These are phyloP conservation scores for Plagodis dolabraria DNA, from an alignment of 2,888 invertebrate genomes.

Conservation along the genomic window DNA sequence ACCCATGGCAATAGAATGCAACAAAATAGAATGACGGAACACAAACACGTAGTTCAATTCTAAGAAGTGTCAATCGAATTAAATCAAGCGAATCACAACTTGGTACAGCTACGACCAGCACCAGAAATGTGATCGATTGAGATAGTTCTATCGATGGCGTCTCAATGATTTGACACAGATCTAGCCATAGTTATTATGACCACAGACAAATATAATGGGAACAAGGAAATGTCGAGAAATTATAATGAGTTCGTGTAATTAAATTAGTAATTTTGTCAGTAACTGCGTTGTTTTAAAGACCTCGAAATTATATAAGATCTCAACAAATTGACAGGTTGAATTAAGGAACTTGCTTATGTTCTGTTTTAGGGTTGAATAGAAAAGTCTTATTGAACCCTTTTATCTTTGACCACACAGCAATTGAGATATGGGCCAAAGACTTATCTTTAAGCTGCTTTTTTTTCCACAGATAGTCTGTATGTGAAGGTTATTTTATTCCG, in stretches of 20 bases:
- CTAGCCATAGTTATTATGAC: neutral
- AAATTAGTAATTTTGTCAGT: conserved; percentile 15
- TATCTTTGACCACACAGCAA: too few relatives aligned
- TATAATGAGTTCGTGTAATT: conserved; percentile 23
- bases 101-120: conserved; percentile 26
- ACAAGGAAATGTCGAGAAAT: conserved; percentile 19
- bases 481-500: too few relatives aligned
- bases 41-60: conserved; percentile 24
- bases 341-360: too few relatives aligned
- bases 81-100: conserved; percentile 7
- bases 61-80: conserved; percentile 32
- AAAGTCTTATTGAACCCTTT: too few relatives aligned
- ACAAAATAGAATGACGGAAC: conserved; percentile 20
- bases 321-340: too few relatives aligned
- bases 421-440: too few relatives aligned
- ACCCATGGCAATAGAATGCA: neutral
- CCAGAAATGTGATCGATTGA: conserved; percentile 53
- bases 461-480: too few relatives aligned
- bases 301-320: conserved; percentile 2
- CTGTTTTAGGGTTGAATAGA: too few relatives aligned
- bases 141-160: conserved; percentile 37
- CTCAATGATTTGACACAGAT: conserved; percentile 15
- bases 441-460: too few relatives aligned
- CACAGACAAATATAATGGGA: neutral
- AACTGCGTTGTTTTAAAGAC: conserved; percentile 4